Base-by-base conservation (phyloP, 2,888 invertebrate species). In the Noctua janthe region DNA sequence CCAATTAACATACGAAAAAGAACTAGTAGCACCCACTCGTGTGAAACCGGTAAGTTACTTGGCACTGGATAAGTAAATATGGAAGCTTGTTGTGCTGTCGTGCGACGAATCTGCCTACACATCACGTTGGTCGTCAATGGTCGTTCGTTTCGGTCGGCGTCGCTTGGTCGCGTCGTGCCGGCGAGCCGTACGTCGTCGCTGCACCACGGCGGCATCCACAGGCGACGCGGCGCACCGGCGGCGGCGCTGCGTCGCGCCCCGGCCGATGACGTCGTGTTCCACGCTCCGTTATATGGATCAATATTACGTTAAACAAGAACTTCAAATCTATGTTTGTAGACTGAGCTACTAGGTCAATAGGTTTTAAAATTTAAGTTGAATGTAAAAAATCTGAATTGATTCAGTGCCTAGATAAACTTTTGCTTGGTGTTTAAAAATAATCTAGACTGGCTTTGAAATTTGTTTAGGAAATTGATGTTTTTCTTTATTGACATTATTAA, bases 81-180 rank as follows among this genome's bases (percentile, higher is more conserved):
- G 96, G 96, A 95, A 96, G 95, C 95, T 96, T 96, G 97, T 94
- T 92, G 90, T 85, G 90, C 90, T 94, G 92, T 94, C 94, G 94
- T 95, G 94, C 92, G 94, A 94, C 94, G 92, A 94, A 94, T 94
- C 96, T 95, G 94, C 97, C 96, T 95, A 96, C 96, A 95, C 96
- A 90, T 90, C 86, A 47, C n/a, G 62, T 20, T 54, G 77, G 47
- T 80, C 80, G 73, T 78, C 84, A 72, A 67, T 80, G 66, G 77
- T n/a, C 51, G 72, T 20, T 67, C 67, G 88, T 62, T 59, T 70
- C 59, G 39, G 74, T 51, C 56, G 78, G 71, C 81, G 81, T 56
- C 76, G 56, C 66, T 29, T 10, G n/a, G 76, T 83, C 76, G 85
- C 69, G 81, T 70, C 72, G 67, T 29, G 64, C 56, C 70, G 70